A percentile compares a stretch with the other conserved stretches of the same genome.
Conservation (phyloP, 2,888 invertebrate species). For the Limnephilus rhombicus region DNA sequence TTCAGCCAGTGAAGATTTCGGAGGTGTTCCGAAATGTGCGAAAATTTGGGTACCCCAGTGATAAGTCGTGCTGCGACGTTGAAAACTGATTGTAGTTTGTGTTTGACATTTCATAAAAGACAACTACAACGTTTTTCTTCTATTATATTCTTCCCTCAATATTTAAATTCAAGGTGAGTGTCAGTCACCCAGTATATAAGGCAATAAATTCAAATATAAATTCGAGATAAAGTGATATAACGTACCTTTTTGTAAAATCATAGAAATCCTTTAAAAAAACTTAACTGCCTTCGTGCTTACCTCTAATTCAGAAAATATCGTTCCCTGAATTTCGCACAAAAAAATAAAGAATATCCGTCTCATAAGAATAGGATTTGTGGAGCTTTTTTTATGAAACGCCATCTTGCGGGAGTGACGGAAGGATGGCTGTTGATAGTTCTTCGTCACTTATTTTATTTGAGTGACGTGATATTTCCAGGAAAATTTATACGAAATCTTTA, state of each 20-base stretch:
- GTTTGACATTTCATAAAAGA: too few relatives aligned
- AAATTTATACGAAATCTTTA: slow-evolving; percentile 45
- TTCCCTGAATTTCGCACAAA: not conserved
- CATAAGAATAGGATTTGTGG: not conserved
- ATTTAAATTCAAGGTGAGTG: not conserved
- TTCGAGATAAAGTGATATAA: not conserved
- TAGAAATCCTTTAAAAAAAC: not conserved
- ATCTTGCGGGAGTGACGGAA: slow-evolving; percentile 30
- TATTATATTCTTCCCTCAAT: not conserved
- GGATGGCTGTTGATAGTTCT: slow-evolving; percentile 47
- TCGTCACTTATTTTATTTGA: slow-evolving; percentile 19
- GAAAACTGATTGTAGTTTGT: too few relatives aligned
- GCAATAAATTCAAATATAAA: not conserved
- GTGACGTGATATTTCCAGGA: slow-evolving; percentile 52
- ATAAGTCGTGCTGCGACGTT: too few relatives aligned
- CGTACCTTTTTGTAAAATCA: not conserved
- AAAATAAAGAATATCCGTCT: not conserved
- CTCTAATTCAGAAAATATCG: not conserved
- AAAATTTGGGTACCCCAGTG: too few relatives aligned
- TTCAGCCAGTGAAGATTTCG: too few relatives aligned
- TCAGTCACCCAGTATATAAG: not conserved
- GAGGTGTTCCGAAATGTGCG: too few relatives aligned
- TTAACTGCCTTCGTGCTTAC: not conserved
- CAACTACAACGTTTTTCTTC: not conserved
- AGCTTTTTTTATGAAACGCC: not conserved